Evolutionary conservation across 2,113 vertebrate species (phyloP), one percentile per base, ranked within the genome.

Genomic region (Alligator sinensis): DNA sequence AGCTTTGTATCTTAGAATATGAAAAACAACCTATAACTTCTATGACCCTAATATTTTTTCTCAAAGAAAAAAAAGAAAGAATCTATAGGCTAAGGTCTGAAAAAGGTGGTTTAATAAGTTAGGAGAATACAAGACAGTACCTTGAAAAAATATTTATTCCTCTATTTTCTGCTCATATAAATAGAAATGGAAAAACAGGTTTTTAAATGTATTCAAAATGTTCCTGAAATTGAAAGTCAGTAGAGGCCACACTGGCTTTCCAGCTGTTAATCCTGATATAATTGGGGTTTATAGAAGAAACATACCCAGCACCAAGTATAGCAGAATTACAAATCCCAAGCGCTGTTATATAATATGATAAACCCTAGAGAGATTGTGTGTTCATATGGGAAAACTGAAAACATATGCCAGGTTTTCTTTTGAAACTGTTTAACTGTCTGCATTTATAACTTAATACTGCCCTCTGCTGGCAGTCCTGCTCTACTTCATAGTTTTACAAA

Each of bases 401-500:
- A 84, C 15, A 83, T 5, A 28, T 0, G 1, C 13, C 12, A 84
- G 47, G 2, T 3, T 2, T 2, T 25, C 9, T 64, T 47, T 1
- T 16, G 0, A 8, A 5, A 0, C 5, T 9, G 17, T 75, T 34
- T 47, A n/a, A 28, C 17, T 58, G 87, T 68, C 4, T 63, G 47
- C 57, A 77, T 95, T 84, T 61, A 19, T 86, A 81, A 82, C 88
- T 93, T 90, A 90, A 95, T 89, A 87, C 83, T 74, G 96, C 96
- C 96, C 96, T 94, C 97, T 97, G 95, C 94, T 94, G 97, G 81
- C 80, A 15, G 9, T 5, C 2, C 63, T 63, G 28, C 60, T 25
- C 9, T 30, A 78, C 16, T 61, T 14, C 17, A 82, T 25, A 66
- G 79, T 55, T 47, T 55, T 74, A 21, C 13, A 54, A 0, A 1